Evolutionary conservation across 2,113 vertebrate species (phyloP).

Genomic region (Corynorhinus townsendii): DNA sequence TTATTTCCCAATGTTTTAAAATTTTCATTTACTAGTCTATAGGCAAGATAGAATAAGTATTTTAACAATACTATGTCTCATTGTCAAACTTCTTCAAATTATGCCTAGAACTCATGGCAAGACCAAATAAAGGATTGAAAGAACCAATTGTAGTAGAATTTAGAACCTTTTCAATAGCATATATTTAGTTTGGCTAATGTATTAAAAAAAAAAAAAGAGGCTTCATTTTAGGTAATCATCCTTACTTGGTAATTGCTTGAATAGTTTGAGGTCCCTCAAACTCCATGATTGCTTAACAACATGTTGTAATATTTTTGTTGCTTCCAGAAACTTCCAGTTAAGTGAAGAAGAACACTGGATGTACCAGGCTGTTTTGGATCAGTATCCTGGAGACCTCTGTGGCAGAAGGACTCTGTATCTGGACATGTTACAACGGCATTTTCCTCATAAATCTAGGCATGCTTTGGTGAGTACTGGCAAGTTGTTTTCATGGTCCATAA

Average conservation of each 20-base stretch:
- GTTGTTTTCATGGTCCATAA: not conserved
- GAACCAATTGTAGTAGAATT: not conserved
- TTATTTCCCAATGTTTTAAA: too few relatives aligned
- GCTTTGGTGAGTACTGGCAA: constrained; percentile 87
- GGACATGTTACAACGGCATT: constrained; percentile 88
- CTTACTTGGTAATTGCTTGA: not conserved
- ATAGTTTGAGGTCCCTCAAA: not conserved
- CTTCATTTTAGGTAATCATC: not conserved
- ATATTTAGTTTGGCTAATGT: not conserved
- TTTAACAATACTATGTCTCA: not conserved
- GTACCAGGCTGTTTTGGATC: constrained; percentile 83
- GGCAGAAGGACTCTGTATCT: constrained; percentile 86
- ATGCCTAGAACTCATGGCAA: not conserved
- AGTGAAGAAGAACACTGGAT: constrained; percentile 84
- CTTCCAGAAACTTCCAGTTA: constrained; percentile 85
- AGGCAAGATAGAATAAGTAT: constrained; percentile 3
- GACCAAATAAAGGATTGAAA: not conserved
- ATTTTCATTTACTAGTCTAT: not conserved
- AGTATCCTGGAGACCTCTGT: constrained; percentile 83
- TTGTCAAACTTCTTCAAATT: not conserved
- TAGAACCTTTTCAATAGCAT: not conserved
- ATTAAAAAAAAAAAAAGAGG: not conserved
- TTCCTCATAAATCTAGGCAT: constrained; percentile 85
- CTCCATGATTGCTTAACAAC: not conserved
- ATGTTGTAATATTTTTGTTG: constrained; percentile 29